A percentile compares a stretch with the other conserved stretches of the same genome.
Evolutionary conservation across 2,797 vertebrate genomes (phyloP).

Genomic region (Eptatretus atami): DNA sequence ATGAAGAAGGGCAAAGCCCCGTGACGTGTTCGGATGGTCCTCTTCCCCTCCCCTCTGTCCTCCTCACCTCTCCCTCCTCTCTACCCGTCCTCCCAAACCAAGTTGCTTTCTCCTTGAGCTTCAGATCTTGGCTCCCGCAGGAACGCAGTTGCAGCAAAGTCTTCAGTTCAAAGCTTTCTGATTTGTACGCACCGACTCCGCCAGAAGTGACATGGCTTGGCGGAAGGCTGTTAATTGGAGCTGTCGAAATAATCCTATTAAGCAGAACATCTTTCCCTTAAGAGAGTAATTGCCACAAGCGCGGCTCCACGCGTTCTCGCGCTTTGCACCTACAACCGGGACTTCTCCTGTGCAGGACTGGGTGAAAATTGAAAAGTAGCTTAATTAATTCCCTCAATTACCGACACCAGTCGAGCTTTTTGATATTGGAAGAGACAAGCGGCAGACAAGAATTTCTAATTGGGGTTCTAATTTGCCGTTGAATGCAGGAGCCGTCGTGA

Average conservation of each 20-base stretch:
- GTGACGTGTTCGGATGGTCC: background rate
- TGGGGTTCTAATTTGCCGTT: conserved; percentile 5
- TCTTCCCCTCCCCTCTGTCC: background rate
- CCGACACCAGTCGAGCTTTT: background rate
- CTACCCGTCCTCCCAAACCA: background rate
- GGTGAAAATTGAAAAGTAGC: conserved; percentile 5
- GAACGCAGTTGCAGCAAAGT: conserved; percentile 2
- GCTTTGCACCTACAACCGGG: background rate
- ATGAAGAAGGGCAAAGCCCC: conserved; percentile 1
- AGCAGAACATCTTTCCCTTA: conserved; percentile 5
- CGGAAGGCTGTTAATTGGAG: conserved; percentile 4
- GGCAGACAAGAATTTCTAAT: conserved; percentile 4
- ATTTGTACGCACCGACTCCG: background rate
- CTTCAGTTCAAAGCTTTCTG: conserved; percentile 4
- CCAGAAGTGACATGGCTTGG: conserved; percentile 3
- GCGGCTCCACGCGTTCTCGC: background rate
- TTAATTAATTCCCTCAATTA: conserved; percentile 5
- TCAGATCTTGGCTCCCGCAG: conserved; percentile 1
- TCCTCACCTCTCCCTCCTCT: background rate
- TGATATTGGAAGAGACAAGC: conserved; percentile 6
- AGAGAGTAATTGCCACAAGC: conserved; percentile 6
- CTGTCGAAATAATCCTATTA: conserved; percentile 6
- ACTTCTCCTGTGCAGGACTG: background rate
- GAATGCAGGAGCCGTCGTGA: conserved; percentile 1
- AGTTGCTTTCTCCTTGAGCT: conserved; percentile 3